phyloP scores from a whole-genome alignment of 2,888 invertebrate genomes.

The Nomada flava region DNA sequence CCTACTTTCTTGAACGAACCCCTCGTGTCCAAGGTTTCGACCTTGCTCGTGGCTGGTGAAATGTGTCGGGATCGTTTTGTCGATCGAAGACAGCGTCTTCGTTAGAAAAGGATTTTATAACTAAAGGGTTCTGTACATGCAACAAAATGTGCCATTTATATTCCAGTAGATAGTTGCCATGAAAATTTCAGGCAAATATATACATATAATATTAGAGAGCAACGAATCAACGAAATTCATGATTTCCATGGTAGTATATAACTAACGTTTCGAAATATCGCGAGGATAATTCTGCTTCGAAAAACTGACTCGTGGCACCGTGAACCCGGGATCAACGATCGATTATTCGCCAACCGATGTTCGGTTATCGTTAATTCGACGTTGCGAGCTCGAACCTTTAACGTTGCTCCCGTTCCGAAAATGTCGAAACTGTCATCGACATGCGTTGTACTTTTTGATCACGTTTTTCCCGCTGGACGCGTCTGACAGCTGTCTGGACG shows the following conservation, averaged over 20 bases:
- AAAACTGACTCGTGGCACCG: background rate
- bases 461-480: conserved; percentile 38
- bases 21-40: background rate
- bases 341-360: background rate
- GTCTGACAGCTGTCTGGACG: conserved; percentile 58
- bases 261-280: background rate
- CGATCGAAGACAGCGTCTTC: too few relatives aligned
- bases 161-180: too few relatives aligned
- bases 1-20: conserved; percentile 31
- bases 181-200: too few relatives aligned
- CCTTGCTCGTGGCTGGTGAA: too few relatives aligned
- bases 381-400: conserved; percentile 72
- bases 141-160: too few relatives aligned
- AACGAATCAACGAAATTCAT: too few relatives aligned
- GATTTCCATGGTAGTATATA: too few relatives aligned
- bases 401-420: conserved; percentile 72
- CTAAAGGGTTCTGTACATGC: too few relatives aligned
- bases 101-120: too few relatives aligned
- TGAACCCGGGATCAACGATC: background rate
- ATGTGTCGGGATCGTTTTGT: too few relatives aligned
- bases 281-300: background rate
- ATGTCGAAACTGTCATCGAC: conserved; percentile 74
- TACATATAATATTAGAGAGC: too few relatives aligned
- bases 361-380: conserved; percentile 64
- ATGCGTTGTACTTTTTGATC: conserved; percentile 63